Evolutionary conservation across 1,140 invertebrate genomes (phyloP).

Genomic region (Neotoxoptera formosana): DNA sequence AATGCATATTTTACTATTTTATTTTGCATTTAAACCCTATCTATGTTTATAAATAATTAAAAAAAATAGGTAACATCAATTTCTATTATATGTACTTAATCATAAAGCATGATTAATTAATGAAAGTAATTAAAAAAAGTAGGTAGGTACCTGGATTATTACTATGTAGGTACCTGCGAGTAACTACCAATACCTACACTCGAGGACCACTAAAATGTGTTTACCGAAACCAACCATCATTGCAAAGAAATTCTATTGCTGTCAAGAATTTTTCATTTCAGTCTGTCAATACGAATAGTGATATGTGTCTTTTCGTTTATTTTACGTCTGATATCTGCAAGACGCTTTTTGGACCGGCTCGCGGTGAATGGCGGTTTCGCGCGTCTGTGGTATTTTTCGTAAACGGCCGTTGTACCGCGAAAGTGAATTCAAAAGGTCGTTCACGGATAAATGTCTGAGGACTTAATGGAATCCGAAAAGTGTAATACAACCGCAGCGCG

Average conservation of each 20-base stretch:
- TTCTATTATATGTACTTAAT: not conserved
- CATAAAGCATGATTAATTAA: not conserved
- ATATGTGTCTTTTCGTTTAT: not conserved
- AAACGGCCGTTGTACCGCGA: not conserved
- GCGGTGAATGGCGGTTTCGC: not conserved
- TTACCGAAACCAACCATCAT: not conserved
- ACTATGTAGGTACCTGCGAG: not conserved
- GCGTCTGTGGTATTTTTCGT: not conserved
- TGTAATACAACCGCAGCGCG: not conserved
- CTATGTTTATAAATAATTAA: not conserved
- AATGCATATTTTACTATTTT: too few relatives aligned
- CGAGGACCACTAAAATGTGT: not conserved
- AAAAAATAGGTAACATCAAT: not conserved
- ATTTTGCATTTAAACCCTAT: not conserved
- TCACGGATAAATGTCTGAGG: not conserved
- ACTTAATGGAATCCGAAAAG: not conserved
- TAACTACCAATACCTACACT: not conserved
- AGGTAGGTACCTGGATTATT: not conserved
- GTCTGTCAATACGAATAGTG: not conserved
- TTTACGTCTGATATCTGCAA: not conserved
- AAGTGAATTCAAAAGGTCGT: conserved; percentile 4
- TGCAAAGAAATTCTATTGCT: not conserved
- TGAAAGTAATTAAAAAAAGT: not conserved
- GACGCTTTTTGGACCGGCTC: not conserved
- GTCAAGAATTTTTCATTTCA: not conserved